Conservation (phyloP, 2,797 vertebrate genomes). For the Sparus aurata region DNA sequence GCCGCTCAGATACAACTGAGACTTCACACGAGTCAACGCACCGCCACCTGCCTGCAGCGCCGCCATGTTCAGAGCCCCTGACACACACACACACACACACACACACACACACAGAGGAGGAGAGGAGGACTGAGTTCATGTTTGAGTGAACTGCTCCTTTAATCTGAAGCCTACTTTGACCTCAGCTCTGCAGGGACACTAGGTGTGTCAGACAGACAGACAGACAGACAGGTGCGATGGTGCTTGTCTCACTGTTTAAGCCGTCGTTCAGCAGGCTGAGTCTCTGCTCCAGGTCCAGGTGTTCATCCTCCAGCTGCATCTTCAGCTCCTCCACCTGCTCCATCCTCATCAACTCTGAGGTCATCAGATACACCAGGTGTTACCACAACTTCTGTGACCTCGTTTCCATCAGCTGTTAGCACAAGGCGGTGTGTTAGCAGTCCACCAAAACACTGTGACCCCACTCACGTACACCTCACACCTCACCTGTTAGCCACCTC, state of each 20-base stretch:
- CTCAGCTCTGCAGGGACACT: too few relatives aligned
- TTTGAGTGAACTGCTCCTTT: background rate
- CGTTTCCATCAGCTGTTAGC: too few relatives aligned
- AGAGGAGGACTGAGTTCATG: too few relatives aligned
- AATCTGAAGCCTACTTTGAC: too few relatives aligned
- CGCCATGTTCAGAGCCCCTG: conserved; percentile 57
- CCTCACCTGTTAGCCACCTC: background rate
- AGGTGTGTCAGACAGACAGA: too few relatives aligned
- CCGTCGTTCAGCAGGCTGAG: conserved; percentile 39
- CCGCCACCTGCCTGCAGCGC: conserved; percentile 20
- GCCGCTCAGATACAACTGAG: conserved; percentile 52
- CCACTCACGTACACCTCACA: background rate
- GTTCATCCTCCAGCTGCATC: conserved; percentile 49
- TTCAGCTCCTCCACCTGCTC: conserved; percentile 51
- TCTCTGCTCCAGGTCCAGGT: conserved; percentile 43
- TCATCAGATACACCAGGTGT: background rate
- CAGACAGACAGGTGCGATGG: too few relatives aligned
- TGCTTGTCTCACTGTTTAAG: conserved; percentile 50
- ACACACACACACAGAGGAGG: too few relatives aligned
- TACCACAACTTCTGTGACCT: too few relatives aligned
- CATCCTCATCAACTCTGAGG: conserved; percentile 12
- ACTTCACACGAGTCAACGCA: conserved; percentile 38
- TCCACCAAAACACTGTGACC: too few relatives aligned
- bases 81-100: background rate
- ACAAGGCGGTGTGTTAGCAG: too few relatives aligned